A percentile compares a stretch with the other conserved stretches of the same genome.
phyloP scores from a whole-genome alignment of 2,888 invertebrate species.

The Drosophila pseudotalamancana region DNA sequence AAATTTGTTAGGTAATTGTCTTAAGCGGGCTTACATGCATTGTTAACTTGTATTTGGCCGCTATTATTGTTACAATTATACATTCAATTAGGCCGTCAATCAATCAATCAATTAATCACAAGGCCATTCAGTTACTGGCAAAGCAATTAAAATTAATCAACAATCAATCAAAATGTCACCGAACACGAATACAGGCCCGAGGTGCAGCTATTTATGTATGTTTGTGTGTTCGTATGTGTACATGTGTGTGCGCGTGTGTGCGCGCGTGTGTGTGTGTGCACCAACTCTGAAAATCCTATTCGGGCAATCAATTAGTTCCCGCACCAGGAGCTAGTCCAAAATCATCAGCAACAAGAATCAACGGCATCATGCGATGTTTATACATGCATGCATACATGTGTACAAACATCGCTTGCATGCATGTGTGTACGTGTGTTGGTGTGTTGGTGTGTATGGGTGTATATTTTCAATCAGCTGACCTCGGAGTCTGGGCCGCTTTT shows the following conservation, averaged over 20 bases:
- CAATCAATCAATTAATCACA: slow-evolving; percentile 45
- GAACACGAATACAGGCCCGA: slow-evolving; percentile 6
- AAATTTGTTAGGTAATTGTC: neutral
- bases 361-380: slow-evolving; percentile 2
- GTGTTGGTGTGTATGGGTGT: neutral
- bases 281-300: slow-evolving; percentile 15
- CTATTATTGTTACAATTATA: slow-evolving; percentile 35
- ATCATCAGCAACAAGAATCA: slow-evolving; percentile 19
- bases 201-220: neutral
- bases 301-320: slow-evolving; percentile 53
- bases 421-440: too few species aligned
- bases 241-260: too few species aligned
- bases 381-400: neutral
- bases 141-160: slow-evolving; percentile 65
- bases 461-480: slow-evolving; percentile 56
- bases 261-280: neutral
- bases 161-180: slow-evolving; percentile 71
- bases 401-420: too few species aligned
- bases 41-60: slow-evolving; percentile 14
- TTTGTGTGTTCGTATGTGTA: too few species aligned
- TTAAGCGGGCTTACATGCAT: neutral
- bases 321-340: neutral
- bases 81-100: slow-evolving; percentile 37
- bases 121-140: slow-evolving; percentile 37
- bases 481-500: slow-evolving; percentile 39